These are phyloP conservation scores for Conus betulinus DNA, from an alignment of 1,140 invertebrate genomes.

Conservation along the genomic window DNA sequence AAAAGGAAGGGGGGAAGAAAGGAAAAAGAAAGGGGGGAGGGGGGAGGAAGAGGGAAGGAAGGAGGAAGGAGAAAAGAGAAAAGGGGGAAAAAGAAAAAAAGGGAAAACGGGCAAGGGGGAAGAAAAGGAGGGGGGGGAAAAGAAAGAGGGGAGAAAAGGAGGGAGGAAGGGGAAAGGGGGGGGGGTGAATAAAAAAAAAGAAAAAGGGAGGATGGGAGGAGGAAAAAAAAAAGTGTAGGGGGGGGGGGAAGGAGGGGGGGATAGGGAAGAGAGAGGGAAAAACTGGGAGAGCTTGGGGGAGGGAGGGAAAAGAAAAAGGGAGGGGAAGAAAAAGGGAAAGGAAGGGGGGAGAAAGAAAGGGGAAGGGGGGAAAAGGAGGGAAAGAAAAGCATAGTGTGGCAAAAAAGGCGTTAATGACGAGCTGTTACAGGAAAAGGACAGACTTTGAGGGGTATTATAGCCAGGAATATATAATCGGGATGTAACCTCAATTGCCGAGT, in stretches of 20 bases:
- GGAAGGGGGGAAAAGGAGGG: not conserved
- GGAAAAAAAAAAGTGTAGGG: too few species aligned
- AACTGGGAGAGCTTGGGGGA: too few species aligned
- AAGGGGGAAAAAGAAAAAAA: not conserved
- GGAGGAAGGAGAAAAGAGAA: not conserved
- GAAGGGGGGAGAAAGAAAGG: not conserved
- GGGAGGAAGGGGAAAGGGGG: too few species aligned
- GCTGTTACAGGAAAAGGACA: not conserved
- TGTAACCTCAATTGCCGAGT: too few species aligned
- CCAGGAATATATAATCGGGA: too few species aligned
- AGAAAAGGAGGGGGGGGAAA: not conserved
- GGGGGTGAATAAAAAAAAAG: too few species aligned
- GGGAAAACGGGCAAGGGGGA: too few species aligned
- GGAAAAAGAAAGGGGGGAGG: not conserved
- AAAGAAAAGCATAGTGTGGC: not conserved
- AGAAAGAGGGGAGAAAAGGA: not conserved
- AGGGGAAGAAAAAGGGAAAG: not conserved
- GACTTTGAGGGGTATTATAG: too few species aligned
- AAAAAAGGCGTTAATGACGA: not conserved
- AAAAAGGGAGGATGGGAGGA: too few species aligned
- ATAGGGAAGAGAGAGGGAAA: too few species aligned
- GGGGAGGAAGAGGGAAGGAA: not conserved
- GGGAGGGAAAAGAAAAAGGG: too few species aligned
- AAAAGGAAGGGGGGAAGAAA: conserved; percentile 5
- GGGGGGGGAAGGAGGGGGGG: too few species aligned